Evolutionary conservation across 2,888 invertebrate species (phyloP), one percentile per base, ranked within the genome.

Genomic region (Parochlus steinenii): DNA sequence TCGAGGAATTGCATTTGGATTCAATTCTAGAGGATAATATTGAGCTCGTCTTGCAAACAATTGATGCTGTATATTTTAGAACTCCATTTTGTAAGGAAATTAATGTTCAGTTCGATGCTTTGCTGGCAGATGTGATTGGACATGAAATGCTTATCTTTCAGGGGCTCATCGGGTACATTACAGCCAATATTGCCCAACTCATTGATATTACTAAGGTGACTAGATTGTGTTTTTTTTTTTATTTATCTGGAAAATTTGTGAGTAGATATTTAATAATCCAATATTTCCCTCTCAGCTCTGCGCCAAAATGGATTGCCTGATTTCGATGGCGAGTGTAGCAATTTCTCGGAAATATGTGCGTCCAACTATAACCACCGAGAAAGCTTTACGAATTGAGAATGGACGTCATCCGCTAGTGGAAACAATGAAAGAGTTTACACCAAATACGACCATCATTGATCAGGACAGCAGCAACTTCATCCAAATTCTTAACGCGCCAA

Each of bases 401-500:
- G 54, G 44, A 8, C 40, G 44, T 1, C 44, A 46, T 33, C 17
- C 44, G 3, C 33, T 46, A 5, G 34, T 43, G n/a, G 41, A 40
- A 22, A 25, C 33, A 22, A 8, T 25, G 7, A 37, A 36, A 10
- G 25, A 40, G 22, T 43, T 40, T 28, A 29, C 41, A 10, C 38
- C 44, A 6, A 44, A 42, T 16, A 37, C 40, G 16, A 42, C 43
- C 10, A 23, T 39, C 10, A 37, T 20, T 8, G 19, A 36, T 30
- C 31, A 18, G 5, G 53, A 54, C 1, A 50, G 58, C 1, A 57
- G 61, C 6, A 68, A 68, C 11, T 56, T 62, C 8, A 67, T 90
- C 16, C 81, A 80, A 52, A 67, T 93, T 31, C 59, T 92, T 5
- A 86, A 85, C 1, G 92, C 90, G 1, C 85, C 92, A 0, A 93